Conservation (phyloP, 2,113 vertebrate genomes). For the Micromys minutus region DNA sequence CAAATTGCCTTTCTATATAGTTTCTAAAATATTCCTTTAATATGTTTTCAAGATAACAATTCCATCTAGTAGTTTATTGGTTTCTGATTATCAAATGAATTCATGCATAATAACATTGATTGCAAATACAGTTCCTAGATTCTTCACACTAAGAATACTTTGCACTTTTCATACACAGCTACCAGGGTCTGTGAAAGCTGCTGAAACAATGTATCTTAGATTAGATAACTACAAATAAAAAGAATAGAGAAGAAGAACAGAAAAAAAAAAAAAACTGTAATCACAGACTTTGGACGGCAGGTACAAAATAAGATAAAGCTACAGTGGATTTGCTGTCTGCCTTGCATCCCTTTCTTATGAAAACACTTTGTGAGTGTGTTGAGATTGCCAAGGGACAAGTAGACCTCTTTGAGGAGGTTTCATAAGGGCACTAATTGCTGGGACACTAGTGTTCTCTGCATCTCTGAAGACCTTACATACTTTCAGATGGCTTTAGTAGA, state of each 20-base stretch:
- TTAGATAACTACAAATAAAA: background rate
- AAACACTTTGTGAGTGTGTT: background rate
- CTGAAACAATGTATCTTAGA: background rate
- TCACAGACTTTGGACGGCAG: background rate
- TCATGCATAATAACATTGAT: background rate
- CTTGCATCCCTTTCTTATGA: background rate
- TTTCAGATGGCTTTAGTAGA: background rate
- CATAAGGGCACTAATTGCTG: background rate
- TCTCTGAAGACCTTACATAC: background rate
- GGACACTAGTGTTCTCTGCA: background rate
- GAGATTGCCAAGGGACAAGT: background rate
- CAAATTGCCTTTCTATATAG: conserved; percentile 21
- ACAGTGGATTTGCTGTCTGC: background rate
- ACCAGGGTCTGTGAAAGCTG: background rate
- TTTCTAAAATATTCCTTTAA: background rate
- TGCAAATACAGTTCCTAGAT: background rate
- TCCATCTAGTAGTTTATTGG: background rate
- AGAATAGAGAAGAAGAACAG: background rate
- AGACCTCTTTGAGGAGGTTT: background rate
- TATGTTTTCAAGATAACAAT: conserved; percentile 24
- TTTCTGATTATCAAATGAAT: background rate
- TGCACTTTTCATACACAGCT: background rate
- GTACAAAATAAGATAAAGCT: background rate
- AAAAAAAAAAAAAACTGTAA: background rate
- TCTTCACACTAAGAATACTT: background rate